Evolutionary conservation across 2,888 invertebrate genomes (phyloP), one percentile per base, ranked within the genome.

Genomic region (Corythucha ciliata): DNA sequence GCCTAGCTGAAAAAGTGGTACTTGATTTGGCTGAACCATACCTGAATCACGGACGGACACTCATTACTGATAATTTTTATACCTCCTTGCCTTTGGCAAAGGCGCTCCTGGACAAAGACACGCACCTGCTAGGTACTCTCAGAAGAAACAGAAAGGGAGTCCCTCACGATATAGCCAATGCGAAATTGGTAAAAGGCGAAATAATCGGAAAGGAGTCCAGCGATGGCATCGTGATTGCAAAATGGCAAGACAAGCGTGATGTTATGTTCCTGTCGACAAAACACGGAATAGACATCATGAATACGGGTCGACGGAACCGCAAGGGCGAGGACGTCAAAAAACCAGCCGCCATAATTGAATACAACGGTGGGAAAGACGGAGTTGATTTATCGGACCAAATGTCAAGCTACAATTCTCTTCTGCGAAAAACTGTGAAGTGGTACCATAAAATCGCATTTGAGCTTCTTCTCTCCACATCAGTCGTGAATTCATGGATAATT

Each of bases 311-410:
- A 16, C 26, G 21, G 29, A 29, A 26, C 10, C 34, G 36, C 14
- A 42, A 39, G 12, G 36, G 50, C 20, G 48, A 37, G 34, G 40
- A 33, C 21, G 29, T 12, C 10, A 21, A 37, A 4, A 63, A 64
- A 58, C 61, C 61, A 52, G 42, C 59, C 36, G 61, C 61, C 40
- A 48, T 63, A 55, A 26, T 59, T 24, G 60, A 59, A 14, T 62
- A 63, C 52, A 64, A 63, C 50, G 62, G 59, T 59, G 64, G 61
- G 27, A 65, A 64, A 56, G 55, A 60, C 51, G 62, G 63, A 26
- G 63, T 65, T 41, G 63, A 65, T 56, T 53, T 61, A 22, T 63
- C 62, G 21, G 62, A 63, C 56, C 63, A 63, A 56, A 61, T 64
- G 61, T 60, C 49, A 32, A 61, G 61, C 22, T 65, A 63, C 59